Evolutionary conservation across 2,888 invertebrate genomes (phyloP), one percentile per base, ranked within the genome.

Genomic region (Tromatobia lineatoria): DNA sequence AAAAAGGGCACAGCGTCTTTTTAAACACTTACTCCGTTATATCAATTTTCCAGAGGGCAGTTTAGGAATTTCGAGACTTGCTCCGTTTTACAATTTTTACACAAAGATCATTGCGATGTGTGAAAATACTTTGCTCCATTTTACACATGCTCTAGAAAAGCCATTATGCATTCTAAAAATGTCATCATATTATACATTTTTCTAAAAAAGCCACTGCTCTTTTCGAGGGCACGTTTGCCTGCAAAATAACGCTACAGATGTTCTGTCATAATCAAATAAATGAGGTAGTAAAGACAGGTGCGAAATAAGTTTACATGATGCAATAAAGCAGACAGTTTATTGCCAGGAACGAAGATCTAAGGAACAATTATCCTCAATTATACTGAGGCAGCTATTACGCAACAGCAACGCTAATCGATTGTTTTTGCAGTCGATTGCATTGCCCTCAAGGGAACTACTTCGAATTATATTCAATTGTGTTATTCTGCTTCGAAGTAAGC

Each of bases 321-420:
- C 10, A 38, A 74, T 13, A 13, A n/a, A 11, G 23, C 2, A 23
- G 11, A 45, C 42, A 57, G 57, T 67, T 45, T 20, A 42, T 29
- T 18, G 59, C 34, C 70, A 57, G 47, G 23, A 67, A 59, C 61
- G 50, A 29, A 59, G 47, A 47, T 50, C 23, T 69, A 34, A 29
- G 25, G 29, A 69, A 69, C 69, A 50, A 69, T 69, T 67, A 59
- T 50, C 38, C 13, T 67, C 67, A 80, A 69, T 74, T 67, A 7
- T 15, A 67, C 29, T 45, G 73, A 7, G n/a, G 34, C 47, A 67
- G 20, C 80, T 73, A 66, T 67, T 80, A 54, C 20, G 38, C 18
- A 74, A 73, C 45, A 18, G 34, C 25, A 66, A 54, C 15, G 29
- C 42, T 34, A 59, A 57, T 74, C 38, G 20, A 67, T 67, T 20